Base-by-base conservation (phyloP, 30 jellyfish, hydroid and myxozoan species). In the Pelagia noctiluca region DNA sequence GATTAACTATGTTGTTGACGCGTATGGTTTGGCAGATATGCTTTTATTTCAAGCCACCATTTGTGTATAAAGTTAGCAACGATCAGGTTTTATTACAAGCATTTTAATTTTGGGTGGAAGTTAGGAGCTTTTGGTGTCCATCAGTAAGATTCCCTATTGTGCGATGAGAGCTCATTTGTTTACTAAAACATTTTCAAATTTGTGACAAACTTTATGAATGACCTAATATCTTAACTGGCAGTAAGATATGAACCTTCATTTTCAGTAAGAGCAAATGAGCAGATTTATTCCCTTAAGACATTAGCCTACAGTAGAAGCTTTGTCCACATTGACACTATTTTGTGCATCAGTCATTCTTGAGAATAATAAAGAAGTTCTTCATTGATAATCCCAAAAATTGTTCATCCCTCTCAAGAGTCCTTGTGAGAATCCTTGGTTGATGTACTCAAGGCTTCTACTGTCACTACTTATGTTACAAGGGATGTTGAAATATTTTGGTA, bases 371-470 rank as follows among this genome's bases (percentile, higher is more conserved):
- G 30, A 61, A n/a, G n/a, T 0, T 1, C 73, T 61, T 61, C 73
- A 18, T 61, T 61, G 73, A 61, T n/a, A 61, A 1, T 7, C 73
- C 0, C 1, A 61, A 1, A 2, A 61, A 61, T 61, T 2, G 24
- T 35, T 61, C 73, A 61, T 61, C 1, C 0, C 73, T 0, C 73
- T 11, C 46, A 61, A 61, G 73, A 61, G 29, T 61, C 29, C 38
- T 61, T 2, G 38, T 22, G 38, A 61, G 0, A 2, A 1, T 61
- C 71, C 71, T 54, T 21, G 32, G 71, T 32, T 61, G 38, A 2
- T 11, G 73, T 61, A 61, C 73, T 61, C 38, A 7, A 61, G 73
- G 73, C 73, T 61, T 61, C 73, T 61, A 0, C 46, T n/a, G 71
- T 28, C 71, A 5, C 25, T 10, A 54, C 29, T 50, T 3, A 50